Base-by-base conservation (phyloP, 2,113 vertebrate species). In the Prunella himalayana region DNA sequence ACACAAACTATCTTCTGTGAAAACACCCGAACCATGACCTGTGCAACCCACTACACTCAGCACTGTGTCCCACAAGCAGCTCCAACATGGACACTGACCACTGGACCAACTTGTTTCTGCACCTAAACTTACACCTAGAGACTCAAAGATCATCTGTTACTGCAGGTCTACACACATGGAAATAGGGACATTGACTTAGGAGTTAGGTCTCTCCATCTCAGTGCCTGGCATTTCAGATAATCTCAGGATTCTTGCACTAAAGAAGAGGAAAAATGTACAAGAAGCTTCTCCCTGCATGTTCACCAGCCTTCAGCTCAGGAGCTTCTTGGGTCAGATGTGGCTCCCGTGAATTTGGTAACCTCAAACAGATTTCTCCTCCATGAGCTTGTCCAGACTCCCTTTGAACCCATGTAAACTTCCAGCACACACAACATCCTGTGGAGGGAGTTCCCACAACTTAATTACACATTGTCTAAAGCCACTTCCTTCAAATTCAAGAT, bases 391-490 rank as follows among this genome's bases (percentile, higher is more conserved):
- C 92, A 87, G 70, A 60, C 25, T 71, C 73, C n/a, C 76, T 93
- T 63, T 92, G 88, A 95, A 94, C 39, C 86, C 71, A 50, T 63
- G 56, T 66, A 90, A 92, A 94, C 87, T 94, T 82, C 70, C 82
- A 97, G 71, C 22, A 65, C 51, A 77, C 75, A 50, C 23, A 90
- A 88, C 33, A 94, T 93, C 92, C 94, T 88, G 91, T 42, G 80
- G 80, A 97, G 80, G 91, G 92, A 90, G 95, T 77, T 97, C 92
- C 95, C 88, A 86, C 76, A 93, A 75, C 64, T 90, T 94, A 96
- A 95, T 95, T 92, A 92, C 91, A 93, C 49, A 93, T 93, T 95
- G 96, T 95, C 39, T 90, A 95, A 95, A 95, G 80, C 86, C 94
- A 95, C 90, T 96, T 97, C 96, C 96, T 94, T 81, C 82, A 47